phyloP scores from a whole-genome alignment of 2,113 vertebrate species.

The Rhea americana region DNA sequence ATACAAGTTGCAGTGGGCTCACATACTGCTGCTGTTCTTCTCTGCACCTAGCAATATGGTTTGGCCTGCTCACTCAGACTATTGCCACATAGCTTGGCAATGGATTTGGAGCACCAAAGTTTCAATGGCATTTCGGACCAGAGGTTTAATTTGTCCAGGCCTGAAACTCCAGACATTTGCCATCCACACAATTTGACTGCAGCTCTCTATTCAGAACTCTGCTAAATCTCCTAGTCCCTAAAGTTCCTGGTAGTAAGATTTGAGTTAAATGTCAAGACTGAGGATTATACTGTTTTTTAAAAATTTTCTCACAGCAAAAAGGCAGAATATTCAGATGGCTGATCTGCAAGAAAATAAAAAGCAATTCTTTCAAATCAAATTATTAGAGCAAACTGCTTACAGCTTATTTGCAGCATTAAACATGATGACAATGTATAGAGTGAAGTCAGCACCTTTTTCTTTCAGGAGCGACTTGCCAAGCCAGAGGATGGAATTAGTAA shows the following conservation, averaged over 20 bases:
- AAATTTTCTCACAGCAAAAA: background rate
- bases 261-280: background rate
- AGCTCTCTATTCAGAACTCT: background rate
- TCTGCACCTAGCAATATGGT: background rate
- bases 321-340: conserved; percentile 4
- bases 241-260: fast-evolving
- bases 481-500: conserved; percentile 7
- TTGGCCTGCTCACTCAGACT: background rate
- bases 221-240: background rate
- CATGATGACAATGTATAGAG: background rate
- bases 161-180: background rate
- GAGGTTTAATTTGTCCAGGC: background rate
- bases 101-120: background rate
- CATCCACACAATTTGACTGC: background rate
- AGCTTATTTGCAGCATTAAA: background rate
- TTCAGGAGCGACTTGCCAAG: conserved; percentile 6
- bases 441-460: background rate
- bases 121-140: background rate
- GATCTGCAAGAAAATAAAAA: background rate
- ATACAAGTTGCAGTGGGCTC: background rate
- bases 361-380: background rate
- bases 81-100: background rate
- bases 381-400: background rate
- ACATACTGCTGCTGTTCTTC: background rate
- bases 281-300: background rate